These are phyloP conservation scores for Bombus superbus DNA, from an alignment of 1,140 invertebrate genomes.

Conservation along the genomic window DNA sequence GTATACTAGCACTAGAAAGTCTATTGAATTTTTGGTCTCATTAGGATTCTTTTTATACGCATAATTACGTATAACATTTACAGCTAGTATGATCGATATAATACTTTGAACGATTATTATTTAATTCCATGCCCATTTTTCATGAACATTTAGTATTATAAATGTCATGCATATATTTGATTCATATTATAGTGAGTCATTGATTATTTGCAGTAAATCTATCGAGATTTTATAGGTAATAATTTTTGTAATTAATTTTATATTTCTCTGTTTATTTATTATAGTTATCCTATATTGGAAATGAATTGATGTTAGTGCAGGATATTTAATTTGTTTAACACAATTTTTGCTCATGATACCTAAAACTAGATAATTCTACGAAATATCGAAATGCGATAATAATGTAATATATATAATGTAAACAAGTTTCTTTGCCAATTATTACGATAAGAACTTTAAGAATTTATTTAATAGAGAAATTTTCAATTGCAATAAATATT, in stretches of 20 bases:
- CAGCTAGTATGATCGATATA: background rate
- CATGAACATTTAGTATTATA: slow-evolving; percentile 26
- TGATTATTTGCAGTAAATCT: background rate
- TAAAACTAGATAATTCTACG: slow-evolving; percentile 25
- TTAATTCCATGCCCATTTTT: slow-evolving; percentile 22
- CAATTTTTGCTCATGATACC: slow-evolving; percentile 22
- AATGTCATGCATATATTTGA: slow-evolving; percentile 30
- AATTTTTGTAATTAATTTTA: slow-evolving; percentile 15
- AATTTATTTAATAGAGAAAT: slow-evolving; percentile 3
- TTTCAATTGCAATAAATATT: slow-evolving; percentile 3
- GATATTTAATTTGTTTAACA: slow-evolving; percentile 37
- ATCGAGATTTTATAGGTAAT: slow-evolving; percentile 10
- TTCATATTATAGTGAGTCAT: slow-evolving; percentile 1
- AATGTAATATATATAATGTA: slow-evolving; percentile 18
- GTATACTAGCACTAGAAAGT: slow-evolving; percentile 3
- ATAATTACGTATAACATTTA: slow-evolving; percentile 8
- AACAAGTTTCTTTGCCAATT: background rate
- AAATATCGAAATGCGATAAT: background rate
- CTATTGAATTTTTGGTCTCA: background rate
- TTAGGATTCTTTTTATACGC: slow-evolving; percentile 8
- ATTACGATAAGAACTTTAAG: background rate
- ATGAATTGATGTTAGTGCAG: slow-evolving; percentile 18
- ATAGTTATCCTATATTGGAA: slow-evolving; percentile 13
- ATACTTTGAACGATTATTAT: slow-evolving; percentile 12
- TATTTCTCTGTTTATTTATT: slow-evolving; percentile 37